A percentile compares a stretch with the other conserved stretches of the same genome.
Evolutionary conservation across 92 coral and sea anemone genomes (phyloP).

Genomic region (Actinernus sp.): DNA sequence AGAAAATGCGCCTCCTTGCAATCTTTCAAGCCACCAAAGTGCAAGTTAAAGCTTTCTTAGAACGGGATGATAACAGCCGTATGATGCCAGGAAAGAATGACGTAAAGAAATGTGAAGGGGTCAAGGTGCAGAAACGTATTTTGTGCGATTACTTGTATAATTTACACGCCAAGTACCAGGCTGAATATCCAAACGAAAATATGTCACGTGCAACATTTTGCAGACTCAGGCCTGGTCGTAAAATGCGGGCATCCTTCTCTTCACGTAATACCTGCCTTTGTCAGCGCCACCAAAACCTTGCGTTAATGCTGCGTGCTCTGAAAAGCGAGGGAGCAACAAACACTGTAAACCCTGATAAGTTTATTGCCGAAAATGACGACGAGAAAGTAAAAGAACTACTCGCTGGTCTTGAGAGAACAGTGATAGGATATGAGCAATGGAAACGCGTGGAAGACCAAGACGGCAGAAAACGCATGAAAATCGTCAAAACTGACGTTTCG

Average conservation of each 20-base stretch:
- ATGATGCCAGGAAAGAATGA: conserved; percentile 66
- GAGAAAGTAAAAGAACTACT: conserved; percentile 12
- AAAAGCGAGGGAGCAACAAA: too few relatives aligned
- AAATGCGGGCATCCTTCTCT: conserved; percentile 22
- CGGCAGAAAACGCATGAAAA: conserved; percentile 15
- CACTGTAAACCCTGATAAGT: conserved; percentile 40
- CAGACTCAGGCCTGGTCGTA: conserved; percentile 21
- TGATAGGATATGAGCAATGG: conserved; percentile 26
- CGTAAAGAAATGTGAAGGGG: conserved; percentile 22
- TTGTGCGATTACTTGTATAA: conserved; percentile 41
- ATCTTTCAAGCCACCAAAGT: conserved; percentile 1
- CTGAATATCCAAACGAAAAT: conserved; percentile 35
- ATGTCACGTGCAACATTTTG: conserved; percentile 52
- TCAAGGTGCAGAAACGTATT: conserved; percentile 46
- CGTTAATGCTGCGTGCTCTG: conserved; percentile 43
- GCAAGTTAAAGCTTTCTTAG: conserved; percentile 29
- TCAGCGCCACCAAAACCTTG: conserved; percentile 51
- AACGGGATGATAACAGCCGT: conserved; percentile 52
- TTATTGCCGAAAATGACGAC: conserved; percentile 21
- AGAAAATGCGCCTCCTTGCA: conserved; percentile 21
- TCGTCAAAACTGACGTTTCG: not conserved
- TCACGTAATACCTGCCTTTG: conserved; percentile 58
- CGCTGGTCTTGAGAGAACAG: not conserved
- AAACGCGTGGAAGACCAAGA: conserved; percentile 17
- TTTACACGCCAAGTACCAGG: conserved; percentile 26